phyloP scores from a whole-genome alignment of 2,113 vertebrate genomes.

The Tragelaphus strepsiceros region DNA sequence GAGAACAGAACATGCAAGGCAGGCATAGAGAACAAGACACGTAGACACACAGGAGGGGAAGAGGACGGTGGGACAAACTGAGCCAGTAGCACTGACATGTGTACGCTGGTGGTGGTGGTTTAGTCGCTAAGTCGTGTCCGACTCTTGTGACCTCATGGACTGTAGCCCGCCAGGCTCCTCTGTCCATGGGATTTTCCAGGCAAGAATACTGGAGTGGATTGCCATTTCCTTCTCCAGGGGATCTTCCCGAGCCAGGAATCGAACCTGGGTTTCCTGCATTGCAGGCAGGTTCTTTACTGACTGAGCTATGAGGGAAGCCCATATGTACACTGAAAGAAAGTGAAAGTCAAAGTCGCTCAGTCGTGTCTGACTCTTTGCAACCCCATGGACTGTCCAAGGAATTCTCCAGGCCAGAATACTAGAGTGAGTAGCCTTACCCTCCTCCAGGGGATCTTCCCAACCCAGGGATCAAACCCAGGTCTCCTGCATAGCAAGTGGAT shows the following conservation, averaged over 20 bases:
- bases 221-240: background rate
- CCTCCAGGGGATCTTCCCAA: background rate
- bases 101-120: background rate
- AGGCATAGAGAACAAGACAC: background rate
- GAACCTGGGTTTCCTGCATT: background rate
- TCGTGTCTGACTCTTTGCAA: background rate
- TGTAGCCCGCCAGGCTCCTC: background rate
- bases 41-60: background rate
- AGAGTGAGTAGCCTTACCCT: background rate
- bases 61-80: background rate
- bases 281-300: background rate
- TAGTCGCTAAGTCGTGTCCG: background rate
- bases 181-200: background rate
- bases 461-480: background rate
- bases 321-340: background rate
- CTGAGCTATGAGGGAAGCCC: background rate
- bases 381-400: background rate
- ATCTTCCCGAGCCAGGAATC: background rate
- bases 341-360: background rate
- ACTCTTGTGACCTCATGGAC: rapidly evolving
- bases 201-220: background rate
- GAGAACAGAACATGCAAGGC: background rate
- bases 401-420: background rate
- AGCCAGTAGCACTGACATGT: background rate
- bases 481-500: background rate